These are phyloP conservation scores for Drosophila mimica DNA, from an alignment of 2,888 invertebrate genomes.

Conservation along the genomic window DNA sequence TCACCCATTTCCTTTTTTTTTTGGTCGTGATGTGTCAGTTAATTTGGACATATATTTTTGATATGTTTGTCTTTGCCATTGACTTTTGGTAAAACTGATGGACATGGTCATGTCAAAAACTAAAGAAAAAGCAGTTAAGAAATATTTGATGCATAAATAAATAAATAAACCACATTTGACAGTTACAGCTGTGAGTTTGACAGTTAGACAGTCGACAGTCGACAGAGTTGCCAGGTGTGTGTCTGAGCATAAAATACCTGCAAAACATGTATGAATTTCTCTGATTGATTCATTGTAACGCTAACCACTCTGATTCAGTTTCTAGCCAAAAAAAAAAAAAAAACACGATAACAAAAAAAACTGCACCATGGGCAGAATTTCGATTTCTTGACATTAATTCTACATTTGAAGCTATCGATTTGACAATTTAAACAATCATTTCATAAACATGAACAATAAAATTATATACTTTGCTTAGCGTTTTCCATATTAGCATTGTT, in stretches of 20 bases:
- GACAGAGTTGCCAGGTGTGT: slow-evolving; percentile 45
- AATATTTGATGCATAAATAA: slow-evolving; percentile 68
- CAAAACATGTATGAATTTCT: neutral
- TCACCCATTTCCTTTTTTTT: slow-evolving; percentile 18
- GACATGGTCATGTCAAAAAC: slow-evolving; percentile 58
- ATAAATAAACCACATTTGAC: slow-evolving; percentile 61
- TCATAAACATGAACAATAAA: neutral
- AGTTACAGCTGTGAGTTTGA: slow-evolving; percentile 61
- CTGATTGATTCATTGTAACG: slow-evolving; percentile 1
- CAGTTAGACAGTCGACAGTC: slow-evolving; percentile 54
- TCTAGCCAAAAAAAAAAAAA: neutral
- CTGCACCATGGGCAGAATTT: neutral
- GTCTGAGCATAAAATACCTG: neutral
- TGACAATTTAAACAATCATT: too few relatives aligned
- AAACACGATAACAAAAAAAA: neutral
- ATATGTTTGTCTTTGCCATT: slow-evolving; percentile 31
- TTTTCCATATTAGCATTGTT: neutral
- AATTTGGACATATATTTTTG: slow-evolving; percentile 36
- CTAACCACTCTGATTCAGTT: neutral
- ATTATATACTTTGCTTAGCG: neutral
- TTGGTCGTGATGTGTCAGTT: slow-evolving; percentile 65
- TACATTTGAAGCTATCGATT: neutral
- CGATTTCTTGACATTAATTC: neutral
- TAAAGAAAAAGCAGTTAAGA: slow-evolving; percentile 59
- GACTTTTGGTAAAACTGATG: slow-evolving; percentile 54